Conservation (phyloP, 2,797 vertebrate genomes). For the Chiroxiphia lanceolata region DNA sequence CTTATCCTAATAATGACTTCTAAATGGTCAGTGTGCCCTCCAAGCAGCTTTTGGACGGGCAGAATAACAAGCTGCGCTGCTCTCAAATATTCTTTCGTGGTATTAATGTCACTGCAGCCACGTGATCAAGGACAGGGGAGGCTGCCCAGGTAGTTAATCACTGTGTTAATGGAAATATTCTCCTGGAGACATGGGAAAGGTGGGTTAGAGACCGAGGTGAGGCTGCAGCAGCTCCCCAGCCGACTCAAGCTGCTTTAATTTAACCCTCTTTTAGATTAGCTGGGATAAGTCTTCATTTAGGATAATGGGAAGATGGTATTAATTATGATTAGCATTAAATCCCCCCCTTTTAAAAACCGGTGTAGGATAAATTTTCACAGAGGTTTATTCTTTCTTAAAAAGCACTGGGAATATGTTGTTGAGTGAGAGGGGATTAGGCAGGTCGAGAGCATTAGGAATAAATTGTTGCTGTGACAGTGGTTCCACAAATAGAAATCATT, state of each 20-base stretch:
- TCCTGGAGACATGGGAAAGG: background rate
- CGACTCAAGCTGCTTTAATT: background rate
- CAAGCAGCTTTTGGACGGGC: background rate
- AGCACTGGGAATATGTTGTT: background rate
- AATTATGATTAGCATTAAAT: background rate
- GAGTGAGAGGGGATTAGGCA: background rate
- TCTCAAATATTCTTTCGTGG: background rate
- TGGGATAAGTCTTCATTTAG: background rate
- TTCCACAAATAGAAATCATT: too few relatives aligned
- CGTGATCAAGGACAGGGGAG: background rate
- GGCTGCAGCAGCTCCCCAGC: background rate
- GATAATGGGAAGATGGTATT: background rate
- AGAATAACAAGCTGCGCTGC: background rate
- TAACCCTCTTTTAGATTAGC: background rate
- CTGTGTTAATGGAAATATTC: background rate
- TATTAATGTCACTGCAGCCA: background rate
- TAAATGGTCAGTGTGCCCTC: background rate
- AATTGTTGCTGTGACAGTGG: background rate
- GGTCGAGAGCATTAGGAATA: background rate
- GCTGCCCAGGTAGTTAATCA: background rate
- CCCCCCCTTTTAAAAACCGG: background rate
- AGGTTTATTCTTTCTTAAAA: background rate
- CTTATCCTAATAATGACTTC: background rate
- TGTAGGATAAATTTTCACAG: background rate
- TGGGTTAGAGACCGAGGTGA: background rate